A percentile compares a stretch with the other conserved stretches of the same genome.
Conservation (phyloP, 2,113 vertebrate genomes). For the Xenotilapia flavipinnis region DNA sequence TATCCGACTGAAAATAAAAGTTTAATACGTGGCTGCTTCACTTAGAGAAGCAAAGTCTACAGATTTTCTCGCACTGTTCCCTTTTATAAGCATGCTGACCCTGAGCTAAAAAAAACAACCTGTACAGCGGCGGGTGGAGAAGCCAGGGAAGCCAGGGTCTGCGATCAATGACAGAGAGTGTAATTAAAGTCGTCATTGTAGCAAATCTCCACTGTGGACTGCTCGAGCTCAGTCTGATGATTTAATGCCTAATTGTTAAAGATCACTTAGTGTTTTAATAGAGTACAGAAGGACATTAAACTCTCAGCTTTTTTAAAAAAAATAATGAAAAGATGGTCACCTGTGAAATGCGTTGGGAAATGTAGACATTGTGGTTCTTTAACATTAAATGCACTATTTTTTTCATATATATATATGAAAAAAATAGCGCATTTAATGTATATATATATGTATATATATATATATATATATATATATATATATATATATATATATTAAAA, state of each 20-base stretch:
- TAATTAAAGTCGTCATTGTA: not conserved
- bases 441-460: fast-evolving
- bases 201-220: not conserved
- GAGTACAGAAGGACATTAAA: not conserved
- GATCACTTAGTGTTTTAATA: not conserved
- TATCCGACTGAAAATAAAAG: not conserved
- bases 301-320: not conserved
- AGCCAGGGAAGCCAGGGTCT: not conserved
- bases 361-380: not conserved
- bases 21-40: not conserved
- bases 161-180: not conserved
- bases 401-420: not conserved
- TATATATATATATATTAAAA: fast-evolving
- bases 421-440: too few species aligned
- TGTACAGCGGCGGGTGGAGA: not conserved
- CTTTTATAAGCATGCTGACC: not conserved
- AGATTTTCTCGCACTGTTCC: not conserved
- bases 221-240: not conserved
- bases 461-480: too few species aligned
- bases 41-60: not conserved
- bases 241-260: not conserved
- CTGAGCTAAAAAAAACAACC: not conserved
- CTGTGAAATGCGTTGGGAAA: not conserved
- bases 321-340: not conserved
- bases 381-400: not conserved